Evolutionary conservation across 2,888 invertebrate species (phyloP), one percentile per base, ranked within the genome.

Genomic region (Chrysomela aeneicollis): DNA sequence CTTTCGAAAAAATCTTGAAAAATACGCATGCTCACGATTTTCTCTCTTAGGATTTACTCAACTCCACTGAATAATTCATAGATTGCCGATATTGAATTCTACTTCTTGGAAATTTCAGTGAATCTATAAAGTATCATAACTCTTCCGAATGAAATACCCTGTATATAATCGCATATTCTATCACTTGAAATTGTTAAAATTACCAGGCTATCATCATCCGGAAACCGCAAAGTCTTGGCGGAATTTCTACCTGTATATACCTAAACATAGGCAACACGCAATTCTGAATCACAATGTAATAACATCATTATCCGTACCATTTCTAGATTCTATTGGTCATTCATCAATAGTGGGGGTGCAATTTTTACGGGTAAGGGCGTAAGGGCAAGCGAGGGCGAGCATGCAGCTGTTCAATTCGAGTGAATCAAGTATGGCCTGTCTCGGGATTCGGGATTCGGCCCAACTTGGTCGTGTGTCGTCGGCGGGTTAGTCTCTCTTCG

Each of bases 251-350:
- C 67, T 66, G 68, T 26, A 26, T 70, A 67, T 78, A 79, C 79
- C 79, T 79, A 78, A 74, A 72, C 68, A 73, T 75, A 74, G 76
- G 76, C 77, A 76, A 80, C 80, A 78, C 76, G 79, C n/a, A 76
- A 78, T 80, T 79, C 79, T 79, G 81, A 82, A 82, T 82, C 81
- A 81, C 77, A 78, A 79, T 79, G 81, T 82, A 82, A 82, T 82
- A 81, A 82, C 79, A 81, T 82, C 81, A 82, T 82, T 82, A 82
- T 78, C 81, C 82, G 81, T 78, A 71, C 66, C 69, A 68, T 59
- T 67, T 60, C 65, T 65, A 54, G 64, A 71, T 76, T 71, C 77
- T 74, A 78, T 78, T 77, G 79, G 78, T 73, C 72, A 68, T 66
- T 61, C 67, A 22, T 59, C 60, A 66, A 51, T 70, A 70, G 74